Percentiles rank a stretch among this genome's conserved stretches.
These are phyloP conservation scores for Sula dactylatra DNA, from an alignment of 2,113 vertebrate species.

Conservation along the genomic window DNA sequence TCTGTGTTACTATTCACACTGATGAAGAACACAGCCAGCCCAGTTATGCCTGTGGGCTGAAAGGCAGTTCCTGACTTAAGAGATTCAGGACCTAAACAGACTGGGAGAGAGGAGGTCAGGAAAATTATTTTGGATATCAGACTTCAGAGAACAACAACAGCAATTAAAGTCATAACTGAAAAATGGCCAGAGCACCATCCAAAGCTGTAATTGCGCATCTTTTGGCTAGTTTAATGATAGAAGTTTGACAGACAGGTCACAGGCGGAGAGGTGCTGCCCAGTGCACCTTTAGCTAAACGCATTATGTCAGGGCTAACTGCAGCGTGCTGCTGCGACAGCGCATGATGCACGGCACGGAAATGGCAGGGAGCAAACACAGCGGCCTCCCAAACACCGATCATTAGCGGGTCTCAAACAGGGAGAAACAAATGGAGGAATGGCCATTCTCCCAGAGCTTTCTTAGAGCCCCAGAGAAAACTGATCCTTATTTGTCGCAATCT, in stretches of 20 bases:
- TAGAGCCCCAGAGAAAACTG: not conserved
- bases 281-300: not conserved
- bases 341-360: rapidly evolving
- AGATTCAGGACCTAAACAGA: not conserved
- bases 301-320: rapidly evolving
- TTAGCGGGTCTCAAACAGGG: not conserved
- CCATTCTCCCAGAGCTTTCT: not conserved
- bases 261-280: not conserved
- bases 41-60: not conserved
- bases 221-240: not conserved
- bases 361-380: not conserved
- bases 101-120: not conserved
- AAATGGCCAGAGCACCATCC: not conserved
- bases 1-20: not conserved
- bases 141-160: not conserved
- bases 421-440: not conserved
- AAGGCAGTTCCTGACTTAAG: not conserved
- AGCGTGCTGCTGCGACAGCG: rapidly evolving
- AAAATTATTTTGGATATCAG: not conserved
- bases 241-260: not conserved
- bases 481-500: not conserved
- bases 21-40: not conserved
- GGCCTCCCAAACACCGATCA: rapidly evolving
- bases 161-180: not conserved
- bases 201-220: not conserved